These are phyloP conservation scores for Euglossa dilemma DNA, from an alignment of 1,140 invertebrate genomes.

Conservation along the genomic window DNA sequence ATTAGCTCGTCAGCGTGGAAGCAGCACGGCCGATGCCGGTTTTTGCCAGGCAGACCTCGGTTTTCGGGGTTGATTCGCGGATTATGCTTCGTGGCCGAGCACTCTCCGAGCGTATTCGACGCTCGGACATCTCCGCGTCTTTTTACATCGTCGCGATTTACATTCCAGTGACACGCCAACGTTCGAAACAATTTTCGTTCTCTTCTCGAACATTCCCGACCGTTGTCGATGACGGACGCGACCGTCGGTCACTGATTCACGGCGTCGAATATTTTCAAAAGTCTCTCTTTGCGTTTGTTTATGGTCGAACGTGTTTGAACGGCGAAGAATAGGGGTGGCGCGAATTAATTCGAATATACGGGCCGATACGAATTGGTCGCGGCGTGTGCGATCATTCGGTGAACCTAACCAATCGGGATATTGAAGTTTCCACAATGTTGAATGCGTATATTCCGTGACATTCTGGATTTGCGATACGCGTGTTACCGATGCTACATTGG, in stretches of 20 bases:
- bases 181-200: constrained; percentile 6
- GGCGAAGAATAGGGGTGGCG: not conserved
- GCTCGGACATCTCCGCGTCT: constrained; percentile 1
- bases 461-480: no score
- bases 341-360: not conserved
- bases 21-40: not conserved
- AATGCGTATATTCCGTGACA: no score
- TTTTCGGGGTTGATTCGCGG: constrained; percentile 27
- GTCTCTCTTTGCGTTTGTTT: no score
- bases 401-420: no score
- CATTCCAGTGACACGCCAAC: constrained; percentile 7
- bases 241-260: not conserved
- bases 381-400: no score
- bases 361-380: not conserved
- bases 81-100: constrained; percentile 1
- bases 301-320: not conserved
- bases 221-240: no score
- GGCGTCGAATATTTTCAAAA: no score
- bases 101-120: not conserved
- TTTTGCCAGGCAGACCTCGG: constrained; percentile 10
- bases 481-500: no score
- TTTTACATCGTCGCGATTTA: constrained; percentile 36
- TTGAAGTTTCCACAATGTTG: no score
- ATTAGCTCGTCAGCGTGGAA: constrained; percentile 6
- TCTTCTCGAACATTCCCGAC: no score